A percentile compares a stretch with the other conserved stretches of the same genome.
Conservation (phyloP, 2,888 invertebrate species). For the Mythimna pallens region DNA sequence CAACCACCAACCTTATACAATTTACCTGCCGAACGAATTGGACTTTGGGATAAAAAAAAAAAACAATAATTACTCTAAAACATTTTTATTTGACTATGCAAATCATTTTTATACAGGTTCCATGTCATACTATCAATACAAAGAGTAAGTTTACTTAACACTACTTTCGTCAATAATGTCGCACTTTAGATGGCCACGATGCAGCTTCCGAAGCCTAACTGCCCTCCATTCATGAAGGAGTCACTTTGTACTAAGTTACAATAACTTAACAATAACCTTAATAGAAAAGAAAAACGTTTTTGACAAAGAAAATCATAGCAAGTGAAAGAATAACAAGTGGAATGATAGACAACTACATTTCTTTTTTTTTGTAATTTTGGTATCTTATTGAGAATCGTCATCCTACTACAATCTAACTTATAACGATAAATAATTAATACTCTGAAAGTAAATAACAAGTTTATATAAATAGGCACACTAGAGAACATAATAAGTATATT, state of each 20-base stretch:
- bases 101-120: constrained; percentile 83
- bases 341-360: constrained; percentile 71
- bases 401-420: constrained; percentile 74
- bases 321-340: constrained; percentile 89
- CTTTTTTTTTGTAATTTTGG: constrained; percentile 60
- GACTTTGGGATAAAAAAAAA: constrained; percentile 40
- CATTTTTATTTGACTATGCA: constrained; percentile 89
- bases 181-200: constrained; percentile 87
- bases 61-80: constrained; percentile 76
- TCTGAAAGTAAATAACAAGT: constrained; percentile 83
- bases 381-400: constrained; percentile 76
- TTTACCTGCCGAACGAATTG: too few species aligned
- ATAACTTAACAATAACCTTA: constrained; percentile 78
- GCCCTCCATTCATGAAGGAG: constrained; percentile 77
- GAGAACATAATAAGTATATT: constrained; percentile 71
- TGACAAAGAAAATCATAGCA: constrained; percentile 71
- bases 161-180: constrained; percentile 83
- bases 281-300: constrained; percentile 70
- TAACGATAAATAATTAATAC: constrained; percentile 78
- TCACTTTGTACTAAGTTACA: constrained; percentile 87
- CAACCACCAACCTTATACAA: too few species aligned
- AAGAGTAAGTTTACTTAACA: constrained; percentile 82
- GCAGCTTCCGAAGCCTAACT: constrained; percentile 82
- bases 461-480: constrained; percentile 82
- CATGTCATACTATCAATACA: constrained; percentile 81